Evolutionary conservation across 1,140 invertebrate genomes (phyloP).

Genomic region (Carposina sasakii): DNA sequence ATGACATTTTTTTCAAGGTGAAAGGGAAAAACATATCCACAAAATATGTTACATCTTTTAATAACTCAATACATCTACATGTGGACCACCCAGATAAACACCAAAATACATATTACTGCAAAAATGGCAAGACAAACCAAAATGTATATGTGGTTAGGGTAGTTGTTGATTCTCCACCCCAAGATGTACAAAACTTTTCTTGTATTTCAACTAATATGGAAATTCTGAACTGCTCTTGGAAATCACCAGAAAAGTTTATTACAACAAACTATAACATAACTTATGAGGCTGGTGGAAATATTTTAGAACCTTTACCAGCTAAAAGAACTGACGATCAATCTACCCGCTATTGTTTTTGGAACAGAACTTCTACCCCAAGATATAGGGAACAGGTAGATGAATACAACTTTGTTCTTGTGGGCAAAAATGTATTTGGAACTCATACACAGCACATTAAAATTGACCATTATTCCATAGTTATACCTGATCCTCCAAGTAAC

Average conservation of each 20-base stretch:
- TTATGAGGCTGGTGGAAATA: constrained; percentile 54
- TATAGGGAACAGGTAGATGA: constrained; percentile 75
- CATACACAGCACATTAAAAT: constrained; percentile 67
- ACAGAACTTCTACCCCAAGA: constrained; percentile 70
- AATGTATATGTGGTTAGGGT: constrained; percentile 39
- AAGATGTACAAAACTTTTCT: constrained; percentile 74
- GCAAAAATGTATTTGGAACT: constrained; percentile 73
- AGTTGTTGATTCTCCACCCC: constrained; percentile 59
- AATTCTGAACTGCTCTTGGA: constrained; percentile 78
- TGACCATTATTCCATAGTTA: constrained; percentile 77
- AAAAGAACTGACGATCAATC: constrained; percentile 47
- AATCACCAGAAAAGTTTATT: constrained; percentile 68
- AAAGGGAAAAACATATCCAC: too few relatives aligned
- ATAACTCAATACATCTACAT: too few relatives aligned
- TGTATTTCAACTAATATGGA: constrained; percentile 81
- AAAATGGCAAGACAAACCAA: constrained; percentile 41
- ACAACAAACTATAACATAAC: constrained; percentile 73
- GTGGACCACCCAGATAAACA: too few relatives aligned
- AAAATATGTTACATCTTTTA: too few relatives aligned
- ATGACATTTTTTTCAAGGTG: too few relatives aligned
- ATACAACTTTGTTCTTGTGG: constrained; percentile 73
- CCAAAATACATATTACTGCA: constrained; percentile 40
- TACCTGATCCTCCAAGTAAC: constrained; percentile 74
- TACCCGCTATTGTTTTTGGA: constrained; percentile 67
- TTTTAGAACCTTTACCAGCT: constrained; percentile 33